Conservation (phyloP, 2,113 vertebrate genomes). For the Paradoxurus hermaphroditus region DNA sequence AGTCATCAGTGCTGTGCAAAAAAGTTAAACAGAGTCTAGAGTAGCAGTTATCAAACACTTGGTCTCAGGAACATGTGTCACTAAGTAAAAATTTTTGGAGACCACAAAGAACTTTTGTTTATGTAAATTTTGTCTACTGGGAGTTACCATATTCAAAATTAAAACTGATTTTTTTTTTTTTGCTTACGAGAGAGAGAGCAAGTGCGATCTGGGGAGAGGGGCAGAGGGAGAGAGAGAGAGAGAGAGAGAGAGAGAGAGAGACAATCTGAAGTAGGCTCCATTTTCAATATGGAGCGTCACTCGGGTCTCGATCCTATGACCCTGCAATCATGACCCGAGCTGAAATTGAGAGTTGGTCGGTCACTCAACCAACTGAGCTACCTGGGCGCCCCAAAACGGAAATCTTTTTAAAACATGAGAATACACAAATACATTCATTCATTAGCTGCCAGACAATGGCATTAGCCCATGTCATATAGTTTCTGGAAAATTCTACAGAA, state of each 20-base stretch:
- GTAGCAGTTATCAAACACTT: background rate
- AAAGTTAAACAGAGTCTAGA: background rate
- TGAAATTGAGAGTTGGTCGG: too few species aligned
- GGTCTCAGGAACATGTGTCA: background rate
- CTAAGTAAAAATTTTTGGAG: background rate
- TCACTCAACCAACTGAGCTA: too few species aligned
- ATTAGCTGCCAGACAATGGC: background rate
- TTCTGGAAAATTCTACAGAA: background rate
- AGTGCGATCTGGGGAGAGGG: too few species aligned
- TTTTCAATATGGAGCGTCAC: too few species aligned
- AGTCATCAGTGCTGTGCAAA: background rate
- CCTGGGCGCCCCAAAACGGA: background rate
- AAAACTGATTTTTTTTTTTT: too few species aligned
- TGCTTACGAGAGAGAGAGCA: too few species aligned
- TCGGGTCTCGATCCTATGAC: too few species aligned
- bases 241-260: too few species aligned
- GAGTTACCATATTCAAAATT: background rate
- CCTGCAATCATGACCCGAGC: too few species aligned
- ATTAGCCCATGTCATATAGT: background rate
- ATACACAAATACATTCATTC: background rate
- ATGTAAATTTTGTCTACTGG: background rate
- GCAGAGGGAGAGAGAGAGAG: too few species aligned
- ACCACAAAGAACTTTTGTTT: background rate
- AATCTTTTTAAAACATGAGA: background rate
- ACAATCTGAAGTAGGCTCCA: too few species aligned